Conservation (phyloP, 2,797 vertebrate species). For the Gadopsis bispinosus region DNA sequence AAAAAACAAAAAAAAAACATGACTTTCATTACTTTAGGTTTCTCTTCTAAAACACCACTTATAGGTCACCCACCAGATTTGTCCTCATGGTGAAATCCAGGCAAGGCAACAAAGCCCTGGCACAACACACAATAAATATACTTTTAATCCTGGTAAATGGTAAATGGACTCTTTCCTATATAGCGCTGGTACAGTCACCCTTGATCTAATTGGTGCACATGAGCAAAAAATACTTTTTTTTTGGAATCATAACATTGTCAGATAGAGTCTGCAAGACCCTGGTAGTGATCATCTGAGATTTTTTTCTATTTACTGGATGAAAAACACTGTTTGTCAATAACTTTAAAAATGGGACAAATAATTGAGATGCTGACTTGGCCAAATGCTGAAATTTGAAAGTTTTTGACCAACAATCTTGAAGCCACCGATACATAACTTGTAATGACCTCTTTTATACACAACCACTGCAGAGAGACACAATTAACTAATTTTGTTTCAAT, state of each 20-base stretch:
- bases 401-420: not conserved
- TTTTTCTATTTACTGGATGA: not conserved
- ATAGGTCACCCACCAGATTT: not conserved
- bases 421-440: not conserved
- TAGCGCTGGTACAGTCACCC: not conserved
- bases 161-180: too few species aligned
- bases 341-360: not conserved
- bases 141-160: not conserved
- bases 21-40: not conserved
- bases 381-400: not conserved
- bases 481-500: not conserved
- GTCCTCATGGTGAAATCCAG: not conserved
- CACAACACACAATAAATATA: not conserved
- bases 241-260: not conserved
- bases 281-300: too few species aligned
- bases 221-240: too few species aligned
- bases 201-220: not conserved
- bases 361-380: not conserved
- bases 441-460: not conserved
- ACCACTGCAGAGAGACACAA: not conserved
- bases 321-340: not conserved
- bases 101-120: not conserved
- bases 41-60: not conserved
- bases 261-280: not conserved
- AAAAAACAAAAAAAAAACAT: not conserved